Conservation (phyloP, 2,113 vertebrate species). For the Aspiorhynchus laticeps region DNA sequence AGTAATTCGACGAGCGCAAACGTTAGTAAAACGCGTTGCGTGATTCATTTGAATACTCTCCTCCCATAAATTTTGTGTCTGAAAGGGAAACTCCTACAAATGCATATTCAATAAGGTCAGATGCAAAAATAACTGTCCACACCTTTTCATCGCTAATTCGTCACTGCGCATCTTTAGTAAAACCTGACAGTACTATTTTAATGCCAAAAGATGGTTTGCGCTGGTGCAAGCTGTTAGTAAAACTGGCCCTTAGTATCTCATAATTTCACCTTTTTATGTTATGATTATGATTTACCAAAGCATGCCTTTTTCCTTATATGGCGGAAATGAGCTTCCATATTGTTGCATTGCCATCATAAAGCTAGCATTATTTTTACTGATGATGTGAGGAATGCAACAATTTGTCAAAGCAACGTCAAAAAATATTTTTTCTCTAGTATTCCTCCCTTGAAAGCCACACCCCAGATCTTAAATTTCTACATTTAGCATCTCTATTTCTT, state of each 20-base stretch:
- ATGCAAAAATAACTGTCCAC: no score
- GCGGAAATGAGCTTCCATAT: neutral
- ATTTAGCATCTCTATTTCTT: neutral
- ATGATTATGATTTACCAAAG: neutral
- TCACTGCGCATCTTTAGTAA: no score
- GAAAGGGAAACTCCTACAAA: no score
- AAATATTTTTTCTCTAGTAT: neutral
- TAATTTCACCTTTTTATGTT: neutral
- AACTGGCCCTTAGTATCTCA: neutral
- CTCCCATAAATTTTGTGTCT: no score
- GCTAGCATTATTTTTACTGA: neutral
- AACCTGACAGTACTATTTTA: no score
- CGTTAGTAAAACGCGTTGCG: no score
- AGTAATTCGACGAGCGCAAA: no score
- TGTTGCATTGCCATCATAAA: neutral
- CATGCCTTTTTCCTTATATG: neutral
- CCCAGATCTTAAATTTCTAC: constrained; percentile 5
- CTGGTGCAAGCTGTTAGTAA: no score
- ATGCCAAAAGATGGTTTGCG: no score
- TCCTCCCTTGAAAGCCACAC: neutral
- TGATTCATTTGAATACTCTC: no score
- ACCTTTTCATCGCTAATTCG: no score
- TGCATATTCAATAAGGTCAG: no score
- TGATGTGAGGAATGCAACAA: neutral
- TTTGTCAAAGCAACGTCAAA: neutral